Conservation (phyloP, 2,113 vertebrate species). For the Eptatretus burgeri region DNA sequence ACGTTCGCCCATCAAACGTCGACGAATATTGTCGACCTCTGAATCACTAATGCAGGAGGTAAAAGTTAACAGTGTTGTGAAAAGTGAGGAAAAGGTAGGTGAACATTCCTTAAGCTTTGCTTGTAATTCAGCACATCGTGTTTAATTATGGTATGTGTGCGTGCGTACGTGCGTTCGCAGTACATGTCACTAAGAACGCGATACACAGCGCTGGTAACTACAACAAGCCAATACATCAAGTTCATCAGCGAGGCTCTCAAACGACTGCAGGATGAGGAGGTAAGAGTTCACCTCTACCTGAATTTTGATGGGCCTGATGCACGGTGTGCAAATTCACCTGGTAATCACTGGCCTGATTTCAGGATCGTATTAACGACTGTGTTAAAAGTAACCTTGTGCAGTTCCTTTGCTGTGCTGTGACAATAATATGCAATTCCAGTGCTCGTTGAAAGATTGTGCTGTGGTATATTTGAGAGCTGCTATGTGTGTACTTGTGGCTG, state of each 20-base stretch:
- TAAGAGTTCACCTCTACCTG: conserved; percentile 13
- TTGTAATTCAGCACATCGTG: neutral
- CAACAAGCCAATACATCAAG: conserved; percentile 87
- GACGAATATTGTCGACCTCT: conserved; percentile 62
- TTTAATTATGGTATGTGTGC: neutral
- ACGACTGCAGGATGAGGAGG: conserved; percentile 74
- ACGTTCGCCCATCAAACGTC: conserved; percentile 59
- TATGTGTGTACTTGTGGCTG: no score
- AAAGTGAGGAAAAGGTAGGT: neutral
- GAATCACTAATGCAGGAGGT: conserved; percentile 89
- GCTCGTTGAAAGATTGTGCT: no score
- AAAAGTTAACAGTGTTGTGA: conserved; percentile 6
- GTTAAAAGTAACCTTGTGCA: no score
- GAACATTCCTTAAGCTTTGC: neutral
- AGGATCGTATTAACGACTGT: no score
- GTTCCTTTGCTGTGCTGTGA: no score
- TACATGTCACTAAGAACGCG: conserved; percentile 88
- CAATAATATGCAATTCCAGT: no score
- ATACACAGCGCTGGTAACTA: conserved; percentile 69
- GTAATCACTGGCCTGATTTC: no score
- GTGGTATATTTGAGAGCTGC: no score
- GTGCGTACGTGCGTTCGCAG: no score
- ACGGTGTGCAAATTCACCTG: no score
- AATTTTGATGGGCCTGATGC: no score
- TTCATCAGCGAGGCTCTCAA: conserved; percentile 82